These are phyloP conservation scores for Gobius niger DNA, from an alignment of 2,113 vertebrate species.

Conservation along the genomic window DNA sequence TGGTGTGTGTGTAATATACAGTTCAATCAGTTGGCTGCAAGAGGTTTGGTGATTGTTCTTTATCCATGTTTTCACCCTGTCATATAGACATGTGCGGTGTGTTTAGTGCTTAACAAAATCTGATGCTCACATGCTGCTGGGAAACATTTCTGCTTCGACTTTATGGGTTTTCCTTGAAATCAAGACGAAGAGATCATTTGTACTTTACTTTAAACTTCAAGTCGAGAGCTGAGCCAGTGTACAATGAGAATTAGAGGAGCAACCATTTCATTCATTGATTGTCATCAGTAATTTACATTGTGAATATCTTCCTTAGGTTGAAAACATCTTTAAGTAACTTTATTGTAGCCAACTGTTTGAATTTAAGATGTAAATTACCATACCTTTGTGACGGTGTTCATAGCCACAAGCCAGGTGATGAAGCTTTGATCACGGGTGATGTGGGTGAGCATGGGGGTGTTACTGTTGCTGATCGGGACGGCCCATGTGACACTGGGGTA, in stretches of 20 bases:
- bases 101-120: no score
- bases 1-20: no score
- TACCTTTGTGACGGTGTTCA: conserved; percentile 89
- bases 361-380: background rate
- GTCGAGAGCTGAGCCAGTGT: conserved; percentile 16
- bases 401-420: conserved; percentile 98
- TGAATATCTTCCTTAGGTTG: no score
- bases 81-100: no score
- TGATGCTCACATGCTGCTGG: no score
- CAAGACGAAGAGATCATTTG: conserved; percentile 22
- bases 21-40: no score
- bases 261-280: background rate
- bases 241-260: conserved; percentile 20
- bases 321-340: no score
- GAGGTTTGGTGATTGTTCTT: no score
- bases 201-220: conserved; percentile 42
- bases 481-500: conserved; percentile 99
- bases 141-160: no score
- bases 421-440: conserved; percentile 99
- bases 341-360: no score
- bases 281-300: no score
- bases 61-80: no score
- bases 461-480: conserved; percentile 96
- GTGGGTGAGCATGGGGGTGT: conserved; percentile 91
- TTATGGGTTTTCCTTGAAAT: background rate